Evolutionary conservation across 2,888 invertebrate species (phyloP).

Genomic region (Artemia sinica): DNA sequence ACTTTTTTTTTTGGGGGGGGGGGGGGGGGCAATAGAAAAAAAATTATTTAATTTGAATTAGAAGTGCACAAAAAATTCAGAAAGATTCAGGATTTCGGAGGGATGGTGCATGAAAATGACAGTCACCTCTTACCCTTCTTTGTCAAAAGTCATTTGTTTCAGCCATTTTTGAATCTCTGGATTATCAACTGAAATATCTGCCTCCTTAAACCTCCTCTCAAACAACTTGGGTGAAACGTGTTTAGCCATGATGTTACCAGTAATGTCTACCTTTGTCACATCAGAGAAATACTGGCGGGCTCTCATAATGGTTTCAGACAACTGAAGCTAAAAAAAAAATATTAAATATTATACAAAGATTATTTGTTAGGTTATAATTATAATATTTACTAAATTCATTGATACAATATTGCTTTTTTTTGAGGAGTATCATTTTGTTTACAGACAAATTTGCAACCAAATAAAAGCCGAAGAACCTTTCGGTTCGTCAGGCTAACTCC

Average conservation of each 20-base stretch:
- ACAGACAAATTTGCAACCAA: not conserved
- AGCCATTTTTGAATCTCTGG: conserved; percentile 72
- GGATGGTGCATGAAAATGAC: no score
- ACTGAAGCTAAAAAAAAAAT: conserved; percentile 54
- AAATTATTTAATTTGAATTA: no score
- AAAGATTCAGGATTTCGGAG: no score
- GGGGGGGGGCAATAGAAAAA: no score
- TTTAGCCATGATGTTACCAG: conserved; percentile 61
- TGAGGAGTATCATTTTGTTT: not conserved
- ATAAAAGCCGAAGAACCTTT: no score
- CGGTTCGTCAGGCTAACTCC: not conserved
- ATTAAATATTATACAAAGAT: conserved; percentile 20
- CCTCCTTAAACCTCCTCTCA: conserved; percentile 57
- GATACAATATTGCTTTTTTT: not conserved
- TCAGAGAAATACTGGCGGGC: conserved; percentile 85
- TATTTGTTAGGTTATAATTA: conserved; percentile 8
- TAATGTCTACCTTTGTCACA: conserved; percentile 50
- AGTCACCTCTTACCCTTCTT: conserved; percentile 55
- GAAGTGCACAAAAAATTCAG: no score
- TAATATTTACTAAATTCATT: no score
- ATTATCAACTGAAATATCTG: conserved; percentile 47
- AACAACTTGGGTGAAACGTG: conserved; percentile 72
- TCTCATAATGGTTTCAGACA: conserved; percentile 91
- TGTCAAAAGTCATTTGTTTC: conserved; percentile 74
- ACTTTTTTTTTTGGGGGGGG: no score